phyloP scores from a whole-genome alignment of 1,140 invertebrate species.

The Matsumurasca onukii region DNA sequence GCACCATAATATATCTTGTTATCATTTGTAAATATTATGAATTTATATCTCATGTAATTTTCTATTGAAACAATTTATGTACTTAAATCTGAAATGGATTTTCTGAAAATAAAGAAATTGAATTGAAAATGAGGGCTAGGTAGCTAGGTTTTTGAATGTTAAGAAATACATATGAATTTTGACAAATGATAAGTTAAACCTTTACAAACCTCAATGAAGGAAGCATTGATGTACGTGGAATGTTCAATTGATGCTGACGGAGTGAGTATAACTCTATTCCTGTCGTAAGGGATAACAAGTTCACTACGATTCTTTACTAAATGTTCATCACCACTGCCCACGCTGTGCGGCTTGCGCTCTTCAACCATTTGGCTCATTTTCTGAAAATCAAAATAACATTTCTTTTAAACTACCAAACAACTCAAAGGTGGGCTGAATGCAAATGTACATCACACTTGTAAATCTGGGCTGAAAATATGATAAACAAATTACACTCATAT shows the following conservation, averaged over 20 bases:
- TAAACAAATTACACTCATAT: not conserved
- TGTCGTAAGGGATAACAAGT: conserved; percentile 86
- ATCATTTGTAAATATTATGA: too few relatives aligned
- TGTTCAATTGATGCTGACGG: conserved; percentile 81
- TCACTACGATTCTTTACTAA: conserved; percentile 84
- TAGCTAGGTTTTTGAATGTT: too few relatives aligned
- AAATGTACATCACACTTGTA: not conserved
- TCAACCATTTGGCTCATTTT: conserved; percentile 77
- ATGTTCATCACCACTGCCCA: conserved; percentile 82
- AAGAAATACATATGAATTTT: too few relatives aligned
- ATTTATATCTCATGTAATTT: too few relatives aligned
- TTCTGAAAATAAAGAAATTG: too few relatives aligned
- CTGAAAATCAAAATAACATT: too few relatives aligned
- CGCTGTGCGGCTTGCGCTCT: conserved; percentile 76
- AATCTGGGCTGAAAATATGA: not conserved
- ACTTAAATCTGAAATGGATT: too few relatives aligned
- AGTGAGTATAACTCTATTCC: conserved; percentile 83
- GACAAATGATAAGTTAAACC: too few relatives aligned
- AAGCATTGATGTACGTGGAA: conserved; percentile 96
- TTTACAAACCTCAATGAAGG: conserved; percentile 87
- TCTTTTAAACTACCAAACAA: not conserved
- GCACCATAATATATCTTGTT: too few relatives aligned
- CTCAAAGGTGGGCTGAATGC: not conserved
- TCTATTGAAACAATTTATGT: too few relatives aligned
- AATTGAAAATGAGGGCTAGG: too few relatives aligned